Percentiles rank a stretch among this genome's conserved stretches.
Evolutionary conservation across 2,113 vertebrate species (phyloP).

Genomic region (Pholis gunnellus): DNA sequence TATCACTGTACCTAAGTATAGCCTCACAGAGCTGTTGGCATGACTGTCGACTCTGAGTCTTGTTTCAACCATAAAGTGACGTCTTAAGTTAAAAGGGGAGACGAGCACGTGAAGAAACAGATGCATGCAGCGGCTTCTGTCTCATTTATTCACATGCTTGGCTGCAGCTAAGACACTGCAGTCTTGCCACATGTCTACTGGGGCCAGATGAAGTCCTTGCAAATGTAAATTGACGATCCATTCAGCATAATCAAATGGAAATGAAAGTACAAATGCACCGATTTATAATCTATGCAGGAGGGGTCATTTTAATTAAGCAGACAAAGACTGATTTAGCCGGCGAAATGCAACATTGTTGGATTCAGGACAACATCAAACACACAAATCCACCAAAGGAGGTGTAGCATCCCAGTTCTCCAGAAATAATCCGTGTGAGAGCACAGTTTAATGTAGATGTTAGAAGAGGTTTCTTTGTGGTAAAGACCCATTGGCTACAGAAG

Average conservation of each 20-base stretch:
- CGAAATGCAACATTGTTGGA: slow-evolving; percentile 70
- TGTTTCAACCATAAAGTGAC: neutral
- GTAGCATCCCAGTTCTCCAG: slow-evolving; percentile 26
- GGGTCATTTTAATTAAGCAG: slow-evolving; percentile 80
- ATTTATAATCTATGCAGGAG: slow-evolving; percentile 82
- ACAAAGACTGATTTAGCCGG: slow-evolving; percentile 68
- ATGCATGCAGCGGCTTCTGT: slow-evolving; percentile 27
- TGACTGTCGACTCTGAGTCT: neutral
- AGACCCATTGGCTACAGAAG: neutral
- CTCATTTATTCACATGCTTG: slow-evolving; percentile 17
- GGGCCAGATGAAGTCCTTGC: slow-evolving; percentile 77
- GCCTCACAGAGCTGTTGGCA: neutral
- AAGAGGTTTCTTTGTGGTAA: neutral
- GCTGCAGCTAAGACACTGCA: slow-evolving; percentile 27
- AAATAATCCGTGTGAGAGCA: slow-evolving; percentile 10
- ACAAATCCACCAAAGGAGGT: slow-evolving; percentile 59
- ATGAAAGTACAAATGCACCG: slow-evolving; percentile 80
- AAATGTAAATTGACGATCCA: slow-evolving; percentile 83
- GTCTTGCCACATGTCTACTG: slow-evolving; percentile 49
- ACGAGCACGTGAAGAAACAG: neutral
- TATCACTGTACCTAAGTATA: neutral
- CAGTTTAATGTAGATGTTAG: neutral
- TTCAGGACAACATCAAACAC: slow-evolving; percentile 76
- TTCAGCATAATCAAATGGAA: slow-evolving; percentile 85
- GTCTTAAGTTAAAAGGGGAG: neutral